A percentile compares a stretch with the other conserved stretches of the same genome.
phyloP scores from a whole-genome alignment of 1,140 invertebrate species.

The Drosophila hydei region DNA sequence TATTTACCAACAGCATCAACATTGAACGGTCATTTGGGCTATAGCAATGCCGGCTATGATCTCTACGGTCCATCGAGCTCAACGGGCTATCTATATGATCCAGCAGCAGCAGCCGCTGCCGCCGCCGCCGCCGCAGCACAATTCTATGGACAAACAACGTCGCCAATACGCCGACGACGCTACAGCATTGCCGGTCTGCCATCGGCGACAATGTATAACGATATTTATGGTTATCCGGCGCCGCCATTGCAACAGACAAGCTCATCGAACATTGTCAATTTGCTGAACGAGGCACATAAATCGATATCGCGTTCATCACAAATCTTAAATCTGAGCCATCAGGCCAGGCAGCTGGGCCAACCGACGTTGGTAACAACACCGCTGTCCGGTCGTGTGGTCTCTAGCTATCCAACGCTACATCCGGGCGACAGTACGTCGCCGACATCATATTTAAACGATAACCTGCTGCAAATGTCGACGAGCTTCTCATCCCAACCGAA shows the following conservation, averaged over 20 bases:
- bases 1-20: constrained; percentile 14
- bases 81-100: constrained; percentile 48
- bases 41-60: constrained; percentile 55
- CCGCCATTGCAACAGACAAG: constrained; percentile 78
- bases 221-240: constrained; percentile 76
- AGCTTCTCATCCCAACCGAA: constrained; percentile 83
- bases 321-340: constrained; percentile 77
- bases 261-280: constrained; percentile 80
- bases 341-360: constrained; percentile 75
- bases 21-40: constrained; percentile 40
- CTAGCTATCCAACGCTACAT: constrained; percentile 80
- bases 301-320: constrained; percentile 83
- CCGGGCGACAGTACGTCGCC: constrained; percentile 73
- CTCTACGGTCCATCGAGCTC: constrained; percentile 65
- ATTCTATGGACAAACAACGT: constrained; percentile 59
- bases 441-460: constrained; percentile 74
- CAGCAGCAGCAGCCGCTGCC: constrained; percentile 47
- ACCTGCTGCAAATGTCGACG: constrained; percentile 81
- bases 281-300: constrained; percentile 83
- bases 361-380: constrained; percentile 49
- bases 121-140: constrained; percentile 57
- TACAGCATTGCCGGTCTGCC: constrained; percentile 83
- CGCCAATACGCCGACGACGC: constrained; percentile 77
- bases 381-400: constrained; percentile 71
- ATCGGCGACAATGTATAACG: constrained; percentile 81